phyloP scores from a whole-genome alignment of 2,888 invertebrate genomes.

The Cryptocheilus praepositus region DNA sequence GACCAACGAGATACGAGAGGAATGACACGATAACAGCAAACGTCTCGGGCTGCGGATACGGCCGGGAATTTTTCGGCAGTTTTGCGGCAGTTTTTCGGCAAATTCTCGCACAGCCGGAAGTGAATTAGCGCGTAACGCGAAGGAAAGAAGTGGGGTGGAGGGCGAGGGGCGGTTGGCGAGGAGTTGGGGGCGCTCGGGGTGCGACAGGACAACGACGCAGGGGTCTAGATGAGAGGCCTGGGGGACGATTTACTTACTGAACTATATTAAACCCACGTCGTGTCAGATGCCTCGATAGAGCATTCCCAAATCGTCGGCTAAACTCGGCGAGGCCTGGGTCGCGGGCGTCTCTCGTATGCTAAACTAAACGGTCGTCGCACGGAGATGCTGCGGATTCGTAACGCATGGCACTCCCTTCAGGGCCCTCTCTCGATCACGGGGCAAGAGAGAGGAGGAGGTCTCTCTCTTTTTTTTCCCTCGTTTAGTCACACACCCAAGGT shows the following conservation, averaged over 20 bases:
- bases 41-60: not conserved
- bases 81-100: conserved; percentile 42
- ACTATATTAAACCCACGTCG: conserved; percentile 47
- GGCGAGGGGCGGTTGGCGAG: not conserved
- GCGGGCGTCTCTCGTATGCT: conserved; percentile 34
- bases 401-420: conserved; percentile 66
- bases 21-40: not conserved
- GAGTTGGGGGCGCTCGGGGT: conserved; percentile 40
- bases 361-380: conserved; percentile 39
- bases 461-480: conserved; percentile 47
- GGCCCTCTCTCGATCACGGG: conserved; percentile 20
- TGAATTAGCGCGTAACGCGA: conserved; percentile 48
- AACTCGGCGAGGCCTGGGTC: conserved; percentile 23
- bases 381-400: conserved; percentile 55
- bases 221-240: conserved; percentile 53
- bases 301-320: conserved; percentile 37
- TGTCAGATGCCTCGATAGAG: conserved; percentile 40
- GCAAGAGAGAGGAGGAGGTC: conserved; percentile 21
- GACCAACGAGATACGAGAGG: not conserved
- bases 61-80: conserved; percentile 33
- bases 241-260: conserved; percentile 62
- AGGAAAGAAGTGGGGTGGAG: conserved; percentile 7
- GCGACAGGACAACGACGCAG: conserved; percentile 58
- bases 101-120: conserved; percentile 55
- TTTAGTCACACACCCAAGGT: conserved; percentile 39